These are phyloP conservation scores for Hirundichthys speculiger DNA, from an alignment of 2,113 vertebrate genomes.

Conservation along the genomic window DNA sequence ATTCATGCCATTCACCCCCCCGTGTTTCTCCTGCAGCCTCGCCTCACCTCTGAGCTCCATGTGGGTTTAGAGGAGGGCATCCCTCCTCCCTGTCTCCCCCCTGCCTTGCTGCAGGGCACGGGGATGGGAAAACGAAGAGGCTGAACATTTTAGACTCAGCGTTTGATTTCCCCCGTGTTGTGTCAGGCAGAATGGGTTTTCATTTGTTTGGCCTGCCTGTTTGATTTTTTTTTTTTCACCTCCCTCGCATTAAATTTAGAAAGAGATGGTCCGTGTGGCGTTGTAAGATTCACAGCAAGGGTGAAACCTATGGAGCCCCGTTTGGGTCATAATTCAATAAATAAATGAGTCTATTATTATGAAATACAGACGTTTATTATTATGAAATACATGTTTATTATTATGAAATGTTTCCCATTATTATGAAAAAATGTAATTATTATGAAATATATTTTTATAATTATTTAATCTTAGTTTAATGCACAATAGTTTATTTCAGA, in stretches of 20 bases:
- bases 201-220: constrained; percentile 46
- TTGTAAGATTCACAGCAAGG: not conserved
- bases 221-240: constrained; percentile 1
- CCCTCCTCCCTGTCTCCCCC: constrained; percentile 16
- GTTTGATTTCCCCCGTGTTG: constrained; percentile 62
- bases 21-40: constrained; percentile 41
- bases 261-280: not conserved
- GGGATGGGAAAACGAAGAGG: constrained; percentile 57
- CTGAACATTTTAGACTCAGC: constrained; percentile 64
- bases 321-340: no score
- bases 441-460: no score
- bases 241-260: not conserved
- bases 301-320: no score
- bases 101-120: constrained; percentile 67
- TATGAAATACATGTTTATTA: no score
- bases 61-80: constrained; percentile 41
- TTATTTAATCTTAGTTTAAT: no score
- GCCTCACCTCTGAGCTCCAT: constrained; percentile 59
- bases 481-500: no score
- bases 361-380: no score
- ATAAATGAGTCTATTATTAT: no score
- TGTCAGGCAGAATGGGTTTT: constrained; percentile 49
- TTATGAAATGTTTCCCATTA: no score
- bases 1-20: constrained; percentile 14
- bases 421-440: no score